Conservation (phyloP, 2,888 invertebrate species). For the Parthenolecanium corni region DNA sequence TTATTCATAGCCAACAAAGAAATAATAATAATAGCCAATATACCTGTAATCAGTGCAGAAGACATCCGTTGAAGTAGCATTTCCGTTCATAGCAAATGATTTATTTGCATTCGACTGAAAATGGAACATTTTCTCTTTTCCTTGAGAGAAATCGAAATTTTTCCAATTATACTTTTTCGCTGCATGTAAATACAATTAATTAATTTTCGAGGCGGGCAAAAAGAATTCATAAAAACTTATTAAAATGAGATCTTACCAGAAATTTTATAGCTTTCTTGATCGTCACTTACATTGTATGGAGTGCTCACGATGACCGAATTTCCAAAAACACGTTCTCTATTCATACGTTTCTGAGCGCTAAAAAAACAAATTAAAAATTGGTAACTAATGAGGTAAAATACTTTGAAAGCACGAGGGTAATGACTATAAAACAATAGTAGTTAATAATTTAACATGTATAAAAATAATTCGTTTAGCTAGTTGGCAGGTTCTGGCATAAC, state of each 20-base stretch:
- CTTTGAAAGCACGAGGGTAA: background rate
- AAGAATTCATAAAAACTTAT: background rate
- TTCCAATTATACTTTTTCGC: background rate
- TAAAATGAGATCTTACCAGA: background rate
- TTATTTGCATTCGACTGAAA: background rate
- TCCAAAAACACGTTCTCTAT: conserved; percentile 71
- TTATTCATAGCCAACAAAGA: no score
- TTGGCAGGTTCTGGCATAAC: conserved; percentile 20
- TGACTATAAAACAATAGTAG: background rate
- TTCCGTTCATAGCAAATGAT: background rate
- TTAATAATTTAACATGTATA: background rate
- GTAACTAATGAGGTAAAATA: background rate
- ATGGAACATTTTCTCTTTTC: conserved; percentile 1
- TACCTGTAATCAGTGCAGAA: background rate
- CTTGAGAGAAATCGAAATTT: background rate
- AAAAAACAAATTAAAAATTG: conserved; percentile 33
- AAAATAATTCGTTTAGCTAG: background rate
- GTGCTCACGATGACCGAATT: conserved; percentile 52
- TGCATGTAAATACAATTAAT: background rate
- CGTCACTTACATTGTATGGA: conserved; percentile 34
- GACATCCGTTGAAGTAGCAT: background rate
- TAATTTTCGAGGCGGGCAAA: background rate
- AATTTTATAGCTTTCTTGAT: conserved; percentile 17
- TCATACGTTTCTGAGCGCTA: conserved; percentile 73
- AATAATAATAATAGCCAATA: no score